Evolutionary conservation across 2,888 invertebrate species (phyloP).

Genomic region (Tricholauxania praeusta): DNA sequence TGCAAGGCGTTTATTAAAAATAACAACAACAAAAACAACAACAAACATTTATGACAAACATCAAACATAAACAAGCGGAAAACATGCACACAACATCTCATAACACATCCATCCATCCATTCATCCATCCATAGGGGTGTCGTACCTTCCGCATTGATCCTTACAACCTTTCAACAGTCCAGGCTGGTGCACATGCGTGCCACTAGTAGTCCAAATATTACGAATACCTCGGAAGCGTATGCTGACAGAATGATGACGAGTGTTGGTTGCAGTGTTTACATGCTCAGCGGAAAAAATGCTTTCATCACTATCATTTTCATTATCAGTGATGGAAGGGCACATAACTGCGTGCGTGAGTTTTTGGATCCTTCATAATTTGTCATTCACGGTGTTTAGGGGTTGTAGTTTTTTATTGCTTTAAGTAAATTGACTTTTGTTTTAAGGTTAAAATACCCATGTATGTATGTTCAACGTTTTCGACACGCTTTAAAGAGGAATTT

Average conservation of each 20-base stretch:
- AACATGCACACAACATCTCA: slow-evolving; percentile 2
- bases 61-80: not conserved
- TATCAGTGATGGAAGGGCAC: not conserved
- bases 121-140: no score
- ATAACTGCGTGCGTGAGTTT: slow-evolving; percentile 6
- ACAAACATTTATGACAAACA: slow-evolving; percentile 20
- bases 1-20: slow-evolving; percentile 12
- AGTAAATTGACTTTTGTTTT: not conserved
- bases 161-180: slow-evolving; percentile 20
- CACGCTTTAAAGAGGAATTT: not conserved
- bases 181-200: slow-evolving; percentile 6
- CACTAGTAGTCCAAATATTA: slow-evolving; percentile 9
- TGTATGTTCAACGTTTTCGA: not conserved
- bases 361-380: not conserved
- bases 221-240: slow-evolving; percentile 43
- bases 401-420: not conserved
- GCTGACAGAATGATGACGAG: slow-evolving; percentile 47
- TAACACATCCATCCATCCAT: not conserved
- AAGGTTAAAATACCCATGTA: not conserved
- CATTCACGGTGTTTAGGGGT: not conserved
- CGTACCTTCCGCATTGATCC: not conserved
- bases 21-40: no score
- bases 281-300: not conserved
- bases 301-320: not conserved
- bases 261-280: slow-evolving; percentile 8